Conservation (phyloP, 1,140 invertebrate species). For the Bactericera cockerelli region DNA sequence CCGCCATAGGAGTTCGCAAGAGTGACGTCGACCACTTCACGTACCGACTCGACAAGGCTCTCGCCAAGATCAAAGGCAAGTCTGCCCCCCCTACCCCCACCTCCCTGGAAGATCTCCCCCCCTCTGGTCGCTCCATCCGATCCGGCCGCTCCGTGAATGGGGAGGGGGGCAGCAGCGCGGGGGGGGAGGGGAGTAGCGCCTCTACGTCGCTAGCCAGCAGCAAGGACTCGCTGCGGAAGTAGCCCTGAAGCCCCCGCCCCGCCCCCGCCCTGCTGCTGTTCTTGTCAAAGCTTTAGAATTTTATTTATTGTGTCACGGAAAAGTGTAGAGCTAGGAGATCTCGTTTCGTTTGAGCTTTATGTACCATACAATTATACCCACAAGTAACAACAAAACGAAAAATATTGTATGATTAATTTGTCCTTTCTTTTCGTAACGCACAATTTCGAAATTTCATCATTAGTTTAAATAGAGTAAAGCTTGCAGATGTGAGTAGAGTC, state of each 20-base stretch:
- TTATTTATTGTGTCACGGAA: no score
- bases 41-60: slow-evolving; percentile 41
- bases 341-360: no score
- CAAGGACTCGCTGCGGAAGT: slow-evolving; percentile 39
- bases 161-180: slow-evolving; percentile 16
- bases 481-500: no score
- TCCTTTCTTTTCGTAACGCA: no score
- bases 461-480: no score
- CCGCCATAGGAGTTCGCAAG: slow-evolving; percentile 49
- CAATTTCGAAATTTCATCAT: no score
- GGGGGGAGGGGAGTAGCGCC: slow-evolving; percentile 28
- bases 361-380: no score
- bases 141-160: slow-evolving; percentile 20
- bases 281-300: no score
- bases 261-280: no score
- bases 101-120: slow-evolving; percentile 26
- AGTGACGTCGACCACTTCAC: slow-evolving; percentile 49
- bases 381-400: no score
- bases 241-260: not conserved
- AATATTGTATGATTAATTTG: no score
- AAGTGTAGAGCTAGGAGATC: no score
- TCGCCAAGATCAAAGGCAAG: slow-evolving; percentile 34
- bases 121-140: slow-evolving; percentile 19
- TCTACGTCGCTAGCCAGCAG: slow-evolving; percentile 38
- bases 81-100: slow-evolving; percentile 36